phyloP scores from a whole-genome alignment of 2,797 vertebrate species.

The Lagorchestes hirsutus region DNA sequence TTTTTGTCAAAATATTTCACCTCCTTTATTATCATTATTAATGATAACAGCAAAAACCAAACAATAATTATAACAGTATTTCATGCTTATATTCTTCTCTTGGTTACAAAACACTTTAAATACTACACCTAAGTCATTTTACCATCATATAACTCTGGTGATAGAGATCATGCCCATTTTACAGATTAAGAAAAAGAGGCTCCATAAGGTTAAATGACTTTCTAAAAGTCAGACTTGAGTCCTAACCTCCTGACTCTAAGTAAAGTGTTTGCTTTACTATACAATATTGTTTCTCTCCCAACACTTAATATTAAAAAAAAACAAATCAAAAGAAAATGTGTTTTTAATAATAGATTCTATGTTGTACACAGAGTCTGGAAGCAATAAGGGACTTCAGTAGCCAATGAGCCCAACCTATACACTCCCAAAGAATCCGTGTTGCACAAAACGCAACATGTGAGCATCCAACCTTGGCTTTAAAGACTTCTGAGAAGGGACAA shows the following conservation, averaged over 20 bases:
- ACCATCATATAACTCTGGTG: background rate
- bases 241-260: background rate
- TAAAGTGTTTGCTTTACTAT: background rate
- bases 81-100: background rate
- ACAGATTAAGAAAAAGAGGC: background rate
- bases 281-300: conserved; percentile 23
- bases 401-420: background rate
- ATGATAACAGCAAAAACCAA: background rate
- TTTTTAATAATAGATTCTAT: background rate
- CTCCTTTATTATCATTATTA: background rate
- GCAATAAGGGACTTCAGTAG: background rate
- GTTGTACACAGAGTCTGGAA: background rate
- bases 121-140: background rate
- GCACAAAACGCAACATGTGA: background rate
- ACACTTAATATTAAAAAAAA: conserved; percentile 47
- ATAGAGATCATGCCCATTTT: background rate
- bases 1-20: conserved; percentile 27
- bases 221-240: background rate
- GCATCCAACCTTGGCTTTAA: background rate
- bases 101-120: background rate
- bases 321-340: background rate
- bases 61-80: background rate
- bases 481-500: background rate
- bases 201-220: background rate
- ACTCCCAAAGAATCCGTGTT: background rate